Evolutionary conservation across 2,113 vertebrate species (phyloP).

Genomic region (Scytalopus superciliaris): DNA sequence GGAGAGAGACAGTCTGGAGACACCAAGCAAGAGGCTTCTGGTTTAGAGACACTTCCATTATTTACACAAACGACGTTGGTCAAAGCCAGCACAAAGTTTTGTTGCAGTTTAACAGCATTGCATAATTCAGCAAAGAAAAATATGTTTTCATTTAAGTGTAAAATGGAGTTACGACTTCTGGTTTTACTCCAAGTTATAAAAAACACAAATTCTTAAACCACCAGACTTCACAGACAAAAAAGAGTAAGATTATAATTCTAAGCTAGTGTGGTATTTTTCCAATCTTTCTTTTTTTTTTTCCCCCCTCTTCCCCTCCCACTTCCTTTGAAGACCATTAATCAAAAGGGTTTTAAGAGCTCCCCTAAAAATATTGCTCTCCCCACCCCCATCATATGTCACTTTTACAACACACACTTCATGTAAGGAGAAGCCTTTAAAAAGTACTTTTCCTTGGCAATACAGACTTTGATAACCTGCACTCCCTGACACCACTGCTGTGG

Average conservation of each 20-base stretch:
- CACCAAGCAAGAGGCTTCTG: background rate
- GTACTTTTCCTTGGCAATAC: background rate
- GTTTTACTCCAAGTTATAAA: background rate
- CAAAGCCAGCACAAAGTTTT: background rate
- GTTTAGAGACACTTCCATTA: conserved; percentile 15
- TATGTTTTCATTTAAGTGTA: conserved; percentile 24
- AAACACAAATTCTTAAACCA: background rate
- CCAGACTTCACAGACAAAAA: background rate
- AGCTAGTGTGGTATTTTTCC: conserved; percentile 8
- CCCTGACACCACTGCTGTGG: background rate
- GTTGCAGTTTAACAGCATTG: background rate
- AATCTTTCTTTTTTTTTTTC: background rate
- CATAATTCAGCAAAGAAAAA: conserved; percentile 9
- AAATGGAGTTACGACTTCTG: background rate
- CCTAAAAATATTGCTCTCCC: background rate
- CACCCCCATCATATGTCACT: background rate
- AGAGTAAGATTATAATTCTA: background rate
- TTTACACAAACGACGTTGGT: background rate
- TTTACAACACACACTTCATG: background rate
- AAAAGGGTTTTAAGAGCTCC: background rate
- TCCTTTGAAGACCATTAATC: background rate
- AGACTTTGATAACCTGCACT: background rate
- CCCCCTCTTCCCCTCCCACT: background rate
- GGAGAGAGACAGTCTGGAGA: background rate
- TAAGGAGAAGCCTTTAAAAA: background rate